These are phyloP conservation scores for Mythimna pallens DNA, from an alignment of 2,888 invertebrate genomes.

Conservation along the genomic window DNA sequence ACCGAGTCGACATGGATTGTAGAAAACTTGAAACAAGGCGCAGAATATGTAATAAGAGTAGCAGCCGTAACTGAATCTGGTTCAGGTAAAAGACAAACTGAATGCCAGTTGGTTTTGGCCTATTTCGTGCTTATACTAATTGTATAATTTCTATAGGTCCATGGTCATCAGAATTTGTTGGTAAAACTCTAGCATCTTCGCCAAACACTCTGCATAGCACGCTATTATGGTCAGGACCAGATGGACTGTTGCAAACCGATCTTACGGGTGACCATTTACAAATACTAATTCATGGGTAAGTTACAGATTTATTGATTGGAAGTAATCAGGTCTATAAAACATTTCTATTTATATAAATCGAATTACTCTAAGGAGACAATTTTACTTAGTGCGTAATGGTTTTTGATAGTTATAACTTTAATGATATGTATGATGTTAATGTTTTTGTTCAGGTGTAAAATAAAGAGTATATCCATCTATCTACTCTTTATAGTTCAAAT, in stretches of 20 bases:
- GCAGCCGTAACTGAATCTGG: conserved; percentile 95
- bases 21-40: conserved; percentile 93
- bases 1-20: conserved; percentile 92
- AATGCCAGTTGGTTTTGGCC: neutral
- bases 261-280: conserved; percentile 94
- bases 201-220: conserved; percentile 91
- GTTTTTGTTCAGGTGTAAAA: too few species aligned
- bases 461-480: neutral
- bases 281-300: conserved; percentile 91
- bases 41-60: conserved; percentile 94
- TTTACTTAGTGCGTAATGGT: too few species aligned
- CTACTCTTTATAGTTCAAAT: neutral
- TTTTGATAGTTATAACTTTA: too few species aligned
- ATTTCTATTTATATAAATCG: too few species aligned
- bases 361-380: too few species aligned
- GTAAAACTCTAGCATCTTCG: conserved; percentile 92
- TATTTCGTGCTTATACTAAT: conserved; percentile 1
- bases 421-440: too few species aligned
- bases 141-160: conserved; percentile 90
- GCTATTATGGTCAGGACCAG: conserved; percentile 94
- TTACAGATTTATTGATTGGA: neutral
- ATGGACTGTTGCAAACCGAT: conserved; percentile 95
- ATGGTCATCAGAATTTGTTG: conserved; percentile 94
- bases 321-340: neutral
- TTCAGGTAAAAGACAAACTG: conserved; percentile 77